phyloP scores from a whole-genome alignment of 2,797 vertebrate genomes.

The Dendrocincla tyrannina region DNA sequence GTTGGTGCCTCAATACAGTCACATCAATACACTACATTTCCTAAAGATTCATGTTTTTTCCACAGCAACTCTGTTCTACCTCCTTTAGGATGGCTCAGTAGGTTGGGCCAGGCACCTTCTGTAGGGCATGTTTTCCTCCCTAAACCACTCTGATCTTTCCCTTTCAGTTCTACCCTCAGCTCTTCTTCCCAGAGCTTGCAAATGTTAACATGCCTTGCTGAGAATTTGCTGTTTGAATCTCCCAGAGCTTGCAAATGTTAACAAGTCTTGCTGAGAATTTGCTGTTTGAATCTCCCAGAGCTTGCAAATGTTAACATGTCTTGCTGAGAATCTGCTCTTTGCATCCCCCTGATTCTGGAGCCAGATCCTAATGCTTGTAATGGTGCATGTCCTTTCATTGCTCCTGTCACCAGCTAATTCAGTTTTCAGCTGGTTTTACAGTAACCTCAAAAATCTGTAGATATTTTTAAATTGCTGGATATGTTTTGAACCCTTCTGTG shows the following conservation, averaged over 20 bases:
- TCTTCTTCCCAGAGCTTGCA: not conserved
- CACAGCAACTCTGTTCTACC: not conserved
- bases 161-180: not conserved
- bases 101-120: not conserved
- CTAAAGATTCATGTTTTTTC: not conserved
- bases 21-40: fast-evolving
- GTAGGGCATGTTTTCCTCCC: not conserved
- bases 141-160: not conserved
- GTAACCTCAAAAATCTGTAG: not conserved
- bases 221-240: not conserved
- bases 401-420: not conserved
- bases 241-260: not conserved
- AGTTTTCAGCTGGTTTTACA: not conserved
- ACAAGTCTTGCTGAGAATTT: not conserved
- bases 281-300: not conserved
- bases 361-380: not conserved
- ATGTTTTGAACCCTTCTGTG: not conserved
- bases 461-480: not conserved
- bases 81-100: not conserved
- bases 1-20: not conserved
- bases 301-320: not conserved
- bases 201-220: not conserved
- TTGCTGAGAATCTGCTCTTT: not conserved
- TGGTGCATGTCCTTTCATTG: not conserved
- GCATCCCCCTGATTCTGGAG: not conserved